phyloP scores from a whole-genome alignment of 2,113 vertebrate species.

The Protobothrops flavoviridis region DNA sequence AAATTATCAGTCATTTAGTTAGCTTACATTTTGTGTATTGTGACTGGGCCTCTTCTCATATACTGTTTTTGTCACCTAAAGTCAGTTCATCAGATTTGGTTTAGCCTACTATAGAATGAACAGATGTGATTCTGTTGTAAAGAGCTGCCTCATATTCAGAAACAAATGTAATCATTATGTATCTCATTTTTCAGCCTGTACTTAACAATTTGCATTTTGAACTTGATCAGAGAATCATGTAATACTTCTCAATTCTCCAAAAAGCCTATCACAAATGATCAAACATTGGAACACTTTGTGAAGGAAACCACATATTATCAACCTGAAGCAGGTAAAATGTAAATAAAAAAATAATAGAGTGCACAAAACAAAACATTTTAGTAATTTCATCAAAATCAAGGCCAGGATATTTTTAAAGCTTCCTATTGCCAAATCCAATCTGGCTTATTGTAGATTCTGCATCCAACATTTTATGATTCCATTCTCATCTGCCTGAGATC shows the following conservation, averaged over 20 bases:
- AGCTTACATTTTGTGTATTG: slow-evolving; percentile 21
- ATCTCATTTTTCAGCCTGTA: not conserved
- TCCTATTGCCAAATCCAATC: not conserved
- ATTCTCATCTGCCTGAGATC: not conserved
- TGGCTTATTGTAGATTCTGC: not conserved
- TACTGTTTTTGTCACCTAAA: slow-evolving; percentile 31
- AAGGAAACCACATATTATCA: not conserved
- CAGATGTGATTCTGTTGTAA: not conserved
- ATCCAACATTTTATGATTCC: not conserved
- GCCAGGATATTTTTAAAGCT: not conserved
- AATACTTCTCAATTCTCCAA: not conserved
- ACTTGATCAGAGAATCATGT: not conserved
- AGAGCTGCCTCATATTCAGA: not conserved
- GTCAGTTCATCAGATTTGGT: not conserved
- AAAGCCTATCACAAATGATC: not conserved
- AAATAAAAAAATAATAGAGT: not conserved
- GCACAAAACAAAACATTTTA: not conserved
- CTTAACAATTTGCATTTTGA: not conserved
- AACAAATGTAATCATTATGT: not conserved
- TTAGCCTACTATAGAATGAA: not conserved
- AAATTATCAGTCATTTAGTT: not conserved
- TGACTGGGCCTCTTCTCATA: slow-evolving; percentile 41
- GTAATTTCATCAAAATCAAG: not conserved
- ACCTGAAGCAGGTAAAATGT: not conserved
- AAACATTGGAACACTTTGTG: not conserved